These are phyloP conservation scores for Engraulis encrasicolus DNA, from an alignment of 2,113 vertebrate genomes.

Conservation along the genomic window DNA sequence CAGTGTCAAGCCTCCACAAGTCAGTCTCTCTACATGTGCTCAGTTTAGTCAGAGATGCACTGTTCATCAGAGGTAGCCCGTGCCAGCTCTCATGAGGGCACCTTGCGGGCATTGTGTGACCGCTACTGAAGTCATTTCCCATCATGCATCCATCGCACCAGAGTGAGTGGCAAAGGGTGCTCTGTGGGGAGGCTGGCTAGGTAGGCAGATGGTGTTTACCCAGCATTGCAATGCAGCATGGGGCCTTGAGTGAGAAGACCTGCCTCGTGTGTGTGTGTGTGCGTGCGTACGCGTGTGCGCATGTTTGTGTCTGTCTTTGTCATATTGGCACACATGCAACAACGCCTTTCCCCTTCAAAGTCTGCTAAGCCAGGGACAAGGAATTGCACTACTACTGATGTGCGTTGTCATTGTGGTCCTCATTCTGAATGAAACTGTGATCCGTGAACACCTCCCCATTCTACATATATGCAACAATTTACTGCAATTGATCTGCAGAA, in stretches of 20 bases:
- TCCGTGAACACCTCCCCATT: too few relatives aligned
- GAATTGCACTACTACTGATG: too few relatives aligned
- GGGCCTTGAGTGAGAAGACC: constrained; percentile 21
- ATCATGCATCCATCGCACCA: constrained; percentile 31
- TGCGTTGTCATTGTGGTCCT: too few relatives aligned
- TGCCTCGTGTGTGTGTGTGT: not conserved
- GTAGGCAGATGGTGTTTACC: constrained; percentile 69
- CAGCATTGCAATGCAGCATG: constrained; percentile 47
- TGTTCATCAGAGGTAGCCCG: not conserved
- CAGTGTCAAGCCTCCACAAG: not conserved
- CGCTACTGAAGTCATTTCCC: not conserved
- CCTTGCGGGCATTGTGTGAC: not conserved
- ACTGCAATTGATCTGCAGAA: too few relatives aligned
- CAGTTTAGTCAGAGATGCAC: not conserved
- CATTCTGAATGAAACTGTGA: too few relatives aligned
- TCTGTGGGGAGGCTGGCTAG: constrained; percentile 41
- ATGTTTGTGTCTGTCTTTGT: too few relatives aligned
- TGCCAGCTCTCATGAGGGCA: constrained; percentile 19
- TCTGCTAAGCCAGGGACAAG: not conserved
- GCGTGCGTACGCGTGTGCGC: not conserved
- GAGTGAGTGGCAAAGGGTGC: not conserved
- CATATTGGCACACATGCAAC: too few relatives aligned
- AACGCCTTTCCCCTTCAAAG: too few relatives aligned
- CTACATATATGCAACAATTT: too few relatives aligned
- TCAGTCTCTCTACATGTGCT: not conserved